Evolutionary conservation across 2,113 vertebrate genomes (phyloP), one percentile per base, ranked within the genome.

Genomic region (Pluvianellus socialis): DNA sequence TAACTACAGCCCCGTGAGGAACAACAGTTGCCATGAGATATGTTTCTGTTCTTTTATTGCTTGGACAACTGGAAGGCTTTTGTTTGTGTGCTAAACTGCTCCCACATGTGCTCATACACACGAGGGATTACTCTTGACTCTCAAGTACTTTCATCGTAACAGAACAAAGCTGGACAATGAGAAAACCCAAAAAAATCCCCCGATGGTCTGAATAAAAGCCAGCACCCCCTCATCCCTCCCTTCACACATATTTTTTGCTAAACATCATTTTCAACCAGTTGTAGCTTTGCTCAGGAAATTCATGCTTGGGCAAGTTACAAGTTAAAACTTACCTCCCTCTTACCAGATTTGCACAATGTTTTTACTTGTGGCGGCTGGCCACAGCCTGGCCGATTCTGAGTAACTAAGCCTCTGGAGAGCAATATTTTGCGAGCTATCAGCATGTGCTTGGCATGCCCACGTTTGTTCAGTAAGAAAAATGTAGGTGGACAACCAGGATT

Each of bases 271-370:
- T 91, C 80, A 89, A 61, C 24, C 45, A 62, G 15, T 66, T 87
- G 70, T 44, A 94, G 66, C 73, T 88, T 90, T 82, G 45, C 84
- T 96, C 38, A 12, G n/a, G 49, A 93, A 85, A 87, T 58, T 91
- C 84, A 70, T 73, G 80, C 42, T 95, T 62, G 55, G 62, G 84
- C 96, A 92, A 96, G 96, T 73, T 79, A 65, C 58, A 86, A 72
- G 32, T 49, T 67, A 83, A 92, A 92, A 70, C 86, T 91, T 38
- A 88, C 56, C 86, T 95, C 86, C 47, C 79, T 92, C 80, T 81
- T 68, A 85, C 26, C 49, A 89, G 89, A 85, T 75, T 30, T 92
- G 66, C 77, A 92, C 86, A 50, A 82, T 58, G 81, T 88, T 95
- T 96, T 88, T 7, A 58, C 49, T 79, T 65, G 77, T 59, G 70